These are phyloP conservation scores for Manis pentadactyla DNA, from an alignment of 2,797 vertebrate species.

Conservation along the genomic window DNA sequence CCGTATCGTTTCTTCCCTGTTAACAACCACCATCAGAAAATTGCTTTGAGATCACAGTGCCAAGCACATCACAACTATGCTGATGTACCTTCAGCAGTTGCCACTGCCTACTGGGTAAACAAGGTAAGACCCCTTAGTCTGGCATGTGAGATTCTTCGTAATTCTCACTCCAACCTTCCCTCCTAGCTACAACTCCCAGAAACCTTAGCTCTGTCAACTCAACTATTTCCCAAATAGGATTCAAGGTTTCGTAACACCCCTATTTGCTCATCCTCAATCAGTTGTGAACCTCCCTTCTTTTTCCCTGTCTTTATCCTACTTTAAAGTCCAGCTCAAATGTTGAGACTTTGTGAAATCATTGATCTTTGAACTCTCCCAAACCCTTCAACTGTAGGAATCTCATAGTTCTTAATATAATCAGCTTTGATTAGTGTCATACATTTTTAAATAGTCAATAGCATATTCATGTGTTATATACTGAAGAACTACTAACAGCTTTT, in stretches of 20 bases:
- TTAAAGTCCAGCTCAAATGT: not conserved
- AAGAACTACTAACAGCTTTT: not conserved
- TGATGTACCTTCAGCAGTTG: not conserved
- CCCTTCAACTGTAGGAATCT: not conserved
- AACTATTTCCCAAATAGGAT: not conserved
- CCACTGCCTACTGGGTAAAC: not conserved
- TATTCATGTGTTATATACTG: not conserved
- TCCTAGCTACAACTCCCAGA: not conserved
- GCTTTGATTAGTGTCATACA: not conserved
- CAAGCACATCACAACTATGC: not conserved
- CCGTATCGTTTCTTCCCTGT: not conserved
- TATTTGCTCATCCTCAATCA: not conserved
- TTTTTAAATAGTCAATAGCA: not conserved
- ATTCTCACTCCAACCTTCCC: not conserved
- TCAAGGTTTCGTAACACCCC: not conserved
- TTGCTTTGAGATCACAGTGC: not conserved
- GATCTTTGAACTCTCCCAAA: not conserved
- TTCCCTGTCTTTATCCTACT: not conserved
- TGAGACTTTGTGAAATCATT: not conserved
- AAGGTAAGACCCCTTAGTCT: not conserved
- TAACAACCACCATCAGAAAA: not conserved
- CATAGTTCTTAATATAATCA: not conserved
- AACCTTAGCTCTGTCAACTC: not conserved
- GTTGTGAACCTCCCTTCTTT: not conserved
- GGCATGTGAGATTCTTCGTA: not conserved